Evolutionary conservation across 2,888 invertebrate genomes (phyloP).

Genomic region (Harpalus rubripes): DNA sequence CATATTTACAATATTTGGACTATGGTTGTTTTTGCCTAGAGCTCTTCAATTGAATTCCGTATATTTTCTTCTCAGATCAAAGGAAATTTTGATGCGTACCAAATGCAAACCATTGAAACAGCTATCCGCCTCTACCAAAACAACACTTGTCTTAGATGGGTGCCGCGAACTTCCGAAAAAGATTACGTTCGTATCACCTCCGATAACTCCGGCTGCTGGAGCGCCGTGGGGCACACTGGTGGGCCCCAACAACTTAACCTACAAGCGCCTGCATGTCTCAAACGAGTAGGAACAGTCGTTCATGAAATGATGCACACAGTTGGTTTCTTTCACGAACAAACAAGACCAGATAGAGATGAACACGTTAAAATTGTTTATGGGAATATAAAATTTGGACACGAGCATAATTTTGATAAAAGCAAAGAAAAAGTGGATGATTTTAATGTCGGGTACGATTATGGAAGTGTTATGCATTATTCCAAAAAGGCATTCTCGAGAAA

Average conservation of each 20-base stretch:
- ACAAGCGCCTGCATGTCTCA: constrained; percentile 86
- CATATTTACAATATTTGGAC: too few species aligned
- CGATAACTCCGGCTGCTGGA: constrained; percentile 89
- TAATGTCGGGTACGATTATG: constrained; percentile 87
- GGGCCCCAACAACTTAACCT: constrained; percentile 85
- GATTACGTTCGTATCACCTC: constrained; percentile 86
- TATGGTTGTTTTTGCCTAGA: too few species aligned
- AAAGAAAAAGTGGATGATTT: constrained; percentile 81
- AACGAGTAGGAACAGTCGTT: constrained; percentile 86
- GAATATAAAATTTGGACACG: constrained; percentile 83
- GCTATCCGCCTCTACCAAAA: constrained; percentile 88
- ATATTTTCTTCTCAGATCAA: constrained; percentile 38
- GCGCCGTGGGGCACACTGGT: constrained; percentile 87
- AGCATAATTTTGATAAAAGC: constrained; percentile 85
- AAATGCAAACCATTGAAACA: constrained; percentile 82
- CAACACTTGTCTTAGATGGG: constrained; percentile 87
- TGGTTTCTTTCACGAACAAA: constrained; percentile 91
- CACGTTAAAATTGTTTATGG: constrained; percentile 83
- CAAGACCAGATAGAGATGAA: constrained; percentile 86
- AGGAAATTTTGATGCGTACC: constrained; percentile 76
- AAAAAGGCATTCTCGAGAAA: constrained; percentile 87
- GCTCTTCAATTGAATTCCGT: too few species aligned
- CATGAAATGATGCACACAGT: constrained; percentile 90
- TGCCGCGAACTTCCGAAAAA: constrained; percentile 81
- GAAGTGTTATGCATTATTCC: constrained; percentile 92